Evolutionary conservation across 2,888 invertebrate species (phyloP).

Genomic region (Caenorhabditis angaria): DNA sequence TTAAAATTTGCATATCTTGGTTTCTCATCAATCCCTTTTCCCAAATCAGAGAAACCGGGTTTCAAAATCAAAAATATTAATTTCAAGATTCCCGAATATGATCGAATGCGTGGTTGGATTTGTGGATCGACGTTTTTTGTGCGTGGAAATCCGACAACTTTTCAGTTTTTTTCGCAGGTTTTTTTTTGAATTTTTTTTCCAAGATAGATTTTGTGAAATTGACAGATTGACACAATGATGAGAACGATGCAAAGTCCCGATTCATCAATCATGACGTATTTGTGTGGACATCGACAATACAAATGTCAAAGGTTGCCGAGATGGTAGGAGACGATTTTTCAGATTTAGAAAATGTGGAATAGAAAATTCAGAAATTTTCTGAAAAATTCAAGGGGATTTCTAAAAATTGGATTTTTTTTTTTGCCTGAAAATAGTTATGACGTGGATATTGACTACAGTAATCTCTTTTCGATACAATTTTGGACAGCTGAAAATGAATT

Average conservation of each 20-base stretch:
- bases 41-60: too few relatives aligned
- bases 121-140: conserved; percentile 58
- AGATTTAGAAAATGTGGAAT: too few relatives aligned
- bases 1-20: background rate
- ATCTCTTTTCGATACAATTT: too few relatives aligned
- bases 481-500: too few relatives aligned
- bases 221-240: conserved; percentile 49
- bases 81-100: conserved; percentile 43
- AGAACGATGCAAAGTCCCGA: conserved; percentile 48
- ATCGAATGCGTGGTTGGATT: conserved; percentile 56
- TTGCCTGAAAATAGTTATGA: too few relatives aligned
- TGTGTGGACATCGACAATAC: conserved; percentile 48
- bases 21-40: background rate
- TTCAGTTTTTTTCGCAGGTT: conserved; percentile 43
- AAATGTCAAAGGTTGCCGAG: conserved; percentile 46
- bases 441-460: too few relatives aligned
- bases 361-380: background rate
- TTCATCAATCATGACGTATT: conserved; percentile 57
- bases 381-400: too few relatives aligned
- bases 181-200: background rate
- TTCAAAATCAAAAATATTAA: too few relatives aligned
- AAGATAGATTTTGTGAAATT: conserved; percentile 1
- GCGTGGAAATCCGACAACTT: conserved; percentile 37
- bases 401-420: too few relatives aligned
- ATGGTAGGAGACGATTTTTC: conserved; percentile 32